These are phyloP conservation scores for Cottus gobio DNA, from an alignment of 2,113 vertebrate genomes.

Conservation along the genomic window DNA sequence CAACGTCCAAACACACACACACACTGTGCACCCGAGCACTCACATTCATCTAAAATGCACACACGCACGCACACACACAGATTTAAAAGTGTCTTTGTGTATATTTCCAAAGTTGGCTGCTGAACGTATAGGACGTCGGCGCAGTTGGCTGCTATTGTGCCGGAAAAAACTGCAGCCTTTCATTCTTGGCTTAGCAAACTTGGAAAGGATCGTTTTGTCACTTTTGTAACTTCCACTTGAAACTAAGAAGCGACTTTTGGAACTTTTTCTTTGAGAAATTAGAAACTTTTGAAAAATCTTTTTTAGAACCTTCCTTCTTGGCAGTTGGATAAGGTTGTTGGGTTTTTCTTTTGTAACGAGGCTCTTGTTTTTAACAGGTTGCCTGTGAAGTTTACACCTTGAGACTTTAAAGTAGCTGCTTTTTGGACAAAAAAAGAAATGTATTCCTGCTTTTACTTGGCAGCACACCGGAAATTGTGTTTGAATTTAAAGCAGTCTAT, in stretches of 20 bases:
- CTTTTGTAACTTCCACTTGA: slow-evolving; percentile 36
- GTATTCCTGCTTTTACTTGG: background rate
- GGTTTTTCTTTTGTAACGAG: background rate
- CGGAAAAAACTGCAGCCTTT: slow-evolving; percentile 38
- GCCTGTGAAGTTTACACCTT: background rate
- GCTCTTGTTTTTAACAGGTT: background rate
- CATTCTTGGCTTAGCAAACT: slow-evolving; percentile 45
- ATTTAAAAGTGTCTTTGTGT: slow-evolving; percentile 48
- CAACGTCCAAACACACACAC: background rate
- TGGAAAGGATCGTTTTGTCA: slow-evolving; percentile 38
- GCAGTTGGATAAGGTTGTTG: background rate
- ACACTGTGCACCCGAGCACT: slow-evolving; percentile 1
- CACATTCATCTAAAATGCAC: slow-evolving; percentile 13
- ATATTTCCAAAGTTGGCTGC: slow-evolving; percentile 59
- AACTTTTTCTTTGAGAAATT: too few species aligned
- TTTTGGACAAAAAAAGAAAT: background rate
- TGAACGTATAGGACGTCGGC: slow-evolving; percentile 43
- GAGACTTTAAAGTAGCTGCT: background rate
- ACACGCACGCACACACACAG: slow-evolving; percentile 21
- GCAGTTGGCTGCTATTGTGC: slow-evolving; percentile 40
- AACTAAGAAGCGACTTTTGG: background rate
- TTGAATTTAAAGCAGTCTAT: background rate
- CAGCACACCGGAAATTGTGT: background rate
- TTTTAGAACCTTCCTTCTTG: background rate
- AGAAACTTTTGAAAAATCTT: background rate